Percentiles rank a stretch among this genome's conserved stretches.
These are phyloP conservation scores for Callinectes sapidus DNA, from an alignment of 2,888 invertebrate species.

Conservation along the genomic window DNA sequence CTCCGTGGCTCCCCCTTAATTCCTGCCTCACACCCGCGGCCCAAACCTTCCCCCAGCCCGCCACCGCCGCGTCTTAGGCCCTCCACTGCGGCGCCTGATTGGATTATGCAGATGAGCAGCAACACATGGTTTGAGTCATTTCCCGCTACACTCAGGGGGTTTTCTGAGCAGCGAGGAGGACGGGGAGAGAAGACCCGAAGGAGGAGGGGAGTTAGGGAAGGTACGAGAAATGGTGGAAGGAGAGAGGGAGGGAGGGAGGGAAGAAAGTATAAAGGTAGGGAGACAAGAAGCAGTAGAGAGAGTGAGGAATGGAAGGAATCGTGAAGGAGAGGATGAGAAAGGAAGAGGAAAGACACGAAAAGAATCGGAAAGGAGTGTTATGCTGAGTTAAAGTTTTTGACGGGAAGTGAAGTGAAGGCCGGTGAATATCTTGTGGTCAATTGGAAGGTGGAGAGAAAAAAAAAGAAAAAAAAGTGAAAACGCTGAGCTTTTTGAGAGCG, in stretches of 20 bases:
- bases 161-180: conserved; percentile 30
- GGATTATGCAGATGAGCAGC: conserved; percentile 73
- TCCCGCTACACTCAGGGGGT: conserved; percentile 70
- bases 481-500: background rate
- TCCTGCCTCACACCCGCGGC: conserved; percentile 57
- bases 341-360: background rate
- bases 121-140: conserved; percentile 73
- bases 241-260: background rate
- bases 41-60: conserved; percentile 56
- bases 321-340: background rate
- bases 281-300: background rate
- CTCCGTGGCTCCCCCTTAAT: conserved; percentile 41
- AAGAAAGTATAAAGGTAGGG: background rate
- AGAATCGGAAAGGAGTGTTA: background rate
- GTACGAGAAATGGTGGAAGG: background rate
- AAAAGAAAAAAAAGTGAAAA: background rate
- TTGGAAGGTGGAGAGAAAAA: background rate
- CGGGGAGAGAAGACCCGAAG: conserved; percentile 14
- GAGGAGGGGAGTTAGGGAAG: conserved; percentile 39
- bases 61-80: conserved; percentile 65
- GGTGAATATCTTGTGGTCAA: background rate
- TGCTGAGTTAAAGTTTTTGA: conserved; percentile 12
- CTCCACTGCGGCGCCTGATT: conserved; percentile 69
- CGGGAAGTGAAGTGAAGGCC: background rate
- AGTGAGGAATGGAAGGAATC: background rate